Percentiles rank a stretch among this genome's conserved stretches.
Evolutionary conservation across 1,140 invertebrate species (phyloP).

Genomic region (Halotydeus destructor): DNA sequence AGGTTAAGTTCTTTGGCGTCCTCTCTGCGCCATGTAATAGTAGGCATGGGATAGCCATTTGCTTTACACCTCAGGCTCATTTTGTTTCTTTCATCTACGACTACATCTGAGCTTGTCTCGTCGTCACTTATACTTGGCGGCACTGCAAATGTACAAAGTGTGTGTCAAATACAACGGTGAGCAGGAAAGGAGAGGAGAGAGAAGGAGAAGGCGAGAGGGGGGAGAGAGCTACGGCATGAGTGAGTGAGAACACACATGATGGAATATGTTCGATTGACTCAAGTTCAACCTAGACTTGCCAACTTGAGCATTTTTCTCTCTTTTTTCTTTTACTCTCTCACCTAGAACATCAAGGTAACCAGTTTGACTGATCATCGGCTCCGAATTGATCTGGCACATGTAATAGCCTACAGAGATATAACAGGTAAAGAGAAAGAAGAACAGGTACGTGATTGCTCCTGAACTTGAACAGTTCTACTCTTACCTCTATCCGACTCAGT

Average conservation of each 20-base stretch:
- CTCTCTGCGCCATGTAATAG: slow-evolving; percentile 64
- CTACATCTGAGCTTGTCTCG: slow-evolving; percentile 55
- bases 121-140: slow-evolving; percentile 35
- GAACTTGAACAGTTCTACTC: neutral
- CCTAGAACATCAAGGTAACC: slow-evolving; percentile 80
- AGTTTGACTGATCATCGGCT: slow-evolving; percentile 64
- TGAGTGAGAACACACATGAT: neutral
- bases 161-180: neutral
- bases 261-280: neutral
- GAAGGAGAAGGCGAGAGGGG: neutral
- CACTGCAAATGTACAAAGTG: slow-evolving; percentile 17
- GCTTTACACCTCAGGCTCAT: slow-evolving; percentile 45
- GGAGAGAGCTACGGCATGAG: neutral
- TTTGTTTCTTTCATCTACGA: slow-evolving; percentile 52
- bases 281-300: neutral
- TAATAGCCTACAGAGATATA: too few species aligned
- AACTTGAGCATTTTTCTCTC: neutral
- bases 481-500: slow-evolving; percentile 72
- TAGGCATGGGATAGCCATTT: slow-evolving; percentile 54
- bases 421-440: neutral
- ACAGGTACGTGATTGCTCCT: neutral
- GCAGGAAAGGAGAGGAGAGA: neutral
- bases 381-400: slow-evolving; percentile 90
- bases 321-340: slow-evolving; percentile 31
- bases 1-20: slow-evolving; percentile 45